A percentile compares a stretch with the other conserved stretches of the same genome.
Conservation (phyloP, 2,797 vertebrate genomes). For the Oreochromis mossambicus region DNA sequence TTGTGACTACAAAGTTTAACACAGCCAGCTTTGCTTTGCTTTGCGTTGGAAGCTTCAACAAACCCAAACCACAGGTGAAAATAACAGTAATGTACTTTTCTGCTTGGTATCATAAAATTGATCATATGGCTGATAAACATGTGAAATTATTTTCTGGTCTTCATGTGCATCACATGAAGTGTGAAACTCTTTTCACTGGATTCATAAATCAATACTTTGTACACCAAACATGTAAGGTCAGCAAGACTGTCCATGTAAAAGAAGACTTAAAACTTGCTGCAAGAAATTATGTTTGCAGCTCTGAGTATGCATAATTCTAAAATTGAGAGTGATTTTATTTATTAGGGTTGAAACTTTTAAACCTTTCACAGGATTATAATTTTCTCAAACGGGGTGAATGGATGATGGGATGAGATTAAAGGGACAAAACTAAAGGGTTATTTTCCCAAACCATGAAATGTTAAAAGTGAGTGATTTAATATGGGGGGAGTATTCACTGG, state of each 20-base stretch:
- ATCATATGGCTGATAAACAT: neutral
- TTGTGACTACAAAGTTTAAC: neutral
- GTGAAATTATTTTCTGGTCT: neutral
- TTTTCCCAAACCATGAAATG: neutral
- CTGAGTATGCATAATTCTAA: neutral
- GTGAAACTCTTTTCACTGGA: neutral
- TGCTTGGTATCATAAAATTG: neutral
- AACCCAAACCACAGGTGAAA: neutral
- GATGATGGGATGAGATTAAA: neutral
- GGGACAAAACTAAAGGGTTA: neutral
- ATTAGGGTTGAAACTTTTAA: neutral
- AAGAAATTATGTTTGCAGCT: neutral
- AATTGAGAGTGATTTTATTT: neutral
- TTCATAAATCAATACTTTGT: neutral
- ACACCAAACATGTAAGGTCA: neutral
- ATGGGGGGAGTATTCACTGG: accelerated
- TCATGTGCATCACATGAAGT: neutral
- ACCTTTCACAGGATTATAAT: neutral
- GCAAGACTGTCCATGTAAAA: neutral
- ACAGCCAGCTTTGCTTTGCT: neutral
- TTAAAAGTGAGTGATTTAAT: neutral
- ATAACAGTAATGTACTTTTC: neutral
- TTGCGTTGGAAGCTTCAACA: accelerated
- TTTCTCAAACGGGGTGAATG: neutral
- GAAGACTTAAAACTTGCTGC: neutral